phyloP scores from a whole-genome alignment of 2,888 invertebrate species.

The Luperina testacea region DNA sequence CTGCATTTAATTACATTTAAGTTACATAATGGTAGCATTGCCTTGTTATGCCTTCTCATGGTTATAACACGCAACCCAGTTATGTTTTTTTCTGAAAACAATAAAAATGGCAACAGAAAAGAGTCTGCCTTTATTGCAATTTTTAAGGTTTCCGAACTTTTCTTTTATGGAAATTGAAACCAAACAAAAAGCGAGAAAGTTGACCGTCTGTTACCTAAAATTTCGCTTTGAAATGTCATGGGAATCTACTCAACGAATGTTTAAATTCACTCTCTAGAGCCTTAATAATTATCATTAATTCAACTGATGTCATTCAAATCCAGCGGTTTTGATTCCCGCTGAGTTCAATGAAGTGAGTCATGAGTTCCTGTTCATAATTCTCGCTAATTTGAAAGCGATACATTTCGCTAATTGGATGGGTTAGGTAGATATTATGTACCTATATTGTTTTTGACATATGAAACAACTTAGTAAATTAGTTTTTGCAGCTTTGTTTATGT shows the following conservation, averaged over 20 bases:
- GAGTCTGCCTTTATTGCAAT: neutral
- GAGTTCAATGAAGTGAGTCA: conserved; percentile 53
- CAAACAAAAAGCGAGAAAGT: neutral
- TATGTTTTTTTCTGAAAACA: neutral
- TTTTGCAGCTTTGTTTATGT: conserved; percentile 26
- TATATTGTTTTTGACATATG: conserved; percentile 28
- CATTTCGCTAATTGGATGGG: conserved; percentile 53
- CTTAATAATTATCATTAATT: conserved; percentile 47
- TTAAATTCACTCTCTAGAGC: neutral
- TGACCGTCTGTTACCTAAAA: neutral
- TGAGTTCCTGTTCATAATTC: conserved; percentile 45
- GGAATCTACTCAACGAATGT: conserved; percentile 15
- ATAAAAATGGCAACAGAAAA: neutral
- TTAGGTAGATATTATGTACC: conserved; percentile 11
- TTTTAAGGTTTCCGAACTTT: conserved; percentile 4
- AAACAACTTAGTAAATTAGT: conserved; percentile 41
- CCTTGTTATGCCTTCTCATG: neutral
- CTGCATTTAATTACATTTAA: conserved; percentile 18
- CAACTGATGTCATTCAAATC: conserved; percentile 37
- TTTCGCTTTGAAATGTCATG: conserved; percentile 25
- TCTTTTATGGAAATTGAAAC: neutral
- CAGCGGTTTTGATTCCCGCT: conserved; percentile 29
- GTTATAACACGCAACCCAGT: conserved; percentile 4
- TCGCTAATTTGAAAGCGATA: conserved; percentile 49
- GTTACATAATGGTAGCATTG: conserved; percentile 18